These are phyloP conservation scores for Pollenia amentaria DNA, from an alignment of 2,888 invertebrate species.

Conservation along the genomic window DNA sequence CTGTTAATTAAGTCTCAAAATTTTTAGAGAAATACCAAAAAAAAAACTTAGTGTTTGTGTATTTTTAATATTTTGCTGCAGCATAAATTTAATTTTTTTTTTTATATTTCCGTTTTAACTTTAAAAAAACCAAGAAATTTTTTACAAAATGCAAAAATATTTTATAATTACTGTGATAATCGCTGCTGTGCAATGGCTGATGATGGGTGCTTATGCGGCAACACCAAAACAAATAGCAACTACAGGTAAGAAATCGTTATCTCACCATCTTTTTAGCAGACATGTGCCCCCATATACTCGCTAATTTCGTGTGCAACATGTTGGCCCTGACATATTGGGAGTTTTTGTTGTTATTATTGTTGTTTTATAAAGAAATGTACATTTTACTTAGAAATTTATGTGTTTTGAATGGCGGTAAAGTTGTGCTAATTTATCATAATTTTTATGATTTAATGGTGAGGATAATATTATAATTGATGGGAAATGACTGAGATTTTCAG, in stretches of 20 bases:
- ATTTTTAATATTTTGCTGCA: background rate
- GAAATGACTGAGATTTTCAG: too few species aligned
- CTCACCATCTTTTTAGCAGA: background rate
- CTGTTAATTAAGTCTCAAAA: background rate
- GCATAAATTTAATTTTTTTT: constrained; percentile 1
- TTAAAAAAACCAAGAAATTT: constrained; percentile 74
- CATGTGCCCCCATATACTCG: background rate
- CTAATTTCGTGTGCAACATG: too few species aligned
- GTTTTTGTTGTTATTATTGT: too few species aligned
- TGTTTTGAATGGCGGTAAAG: too few species aligned
- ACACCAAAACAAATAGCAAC: constrained; percentile 80
- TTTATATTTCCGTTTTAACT: background rate
- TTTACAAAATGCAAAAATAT: constrained; percentile 81
- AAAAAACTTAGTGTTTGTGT: constrained; percentile 36
- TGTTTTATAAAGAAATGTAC: too few species aligned
- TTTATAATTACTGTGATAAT: constrained; percentile 83
- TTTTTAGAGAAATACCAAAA: constrained; percentile 34
- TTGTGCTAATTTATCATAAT: too few species aligned
- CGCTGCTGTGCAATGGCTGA: constrained; percentile 78
- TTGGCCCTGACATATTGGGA: too few species aligned
- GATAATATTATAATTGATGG: too few species aligned
- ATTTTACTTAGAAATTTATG: too few species aligned
- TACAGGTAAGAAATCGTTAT: constrained; percentile 79
- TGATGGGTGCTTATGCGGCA: constrained; percentile 81
- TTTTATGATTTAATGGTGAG: too few species aligned